Percentiles rank a stretch among this genome's conserved stretches.
phyloP scores from a whole-genome alignment of 2,797 vertebrate genomes.

The Eupleurogrammus muticus region DNA sequence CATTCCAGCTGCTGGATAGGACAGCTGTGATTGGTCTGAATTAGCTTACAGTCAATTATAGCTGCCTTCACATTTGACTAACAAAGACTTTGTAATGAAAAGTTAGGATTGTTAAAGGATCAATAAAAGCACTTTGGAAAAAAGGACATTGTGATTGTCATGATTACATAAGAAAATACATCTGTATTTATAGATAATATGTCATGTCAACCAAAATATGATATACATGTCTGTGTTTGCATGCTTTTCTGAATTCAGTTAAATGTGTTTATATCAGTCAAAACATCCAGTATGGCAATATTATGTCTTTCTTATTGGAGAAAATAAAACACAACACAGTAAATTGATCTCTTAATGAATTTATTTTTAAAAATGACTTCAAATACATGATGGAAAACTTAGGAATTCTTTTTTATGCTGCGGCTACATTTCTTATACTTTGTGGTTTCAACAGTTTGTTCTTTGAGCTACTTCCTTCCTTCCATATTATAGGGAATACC shows the following conservation, averaged over 20 bases:
- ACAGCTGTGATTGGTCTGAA: no score
- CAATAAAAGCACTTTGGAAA: no score
- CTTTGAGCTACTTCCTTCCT: constrained; percentile 32
- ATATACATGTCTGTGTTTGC: not conserved
- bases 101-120: no score
- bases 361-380: constrained; percentile 78
- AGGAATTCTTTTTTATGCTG: constrained; percentile 42
- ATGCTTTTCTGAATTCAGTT: not conserved
- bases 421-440: constrained; percentile 39
- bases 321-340: constrained; percentile 13
- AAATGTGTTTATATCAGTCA: not conserved
- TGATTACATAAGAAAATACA: no score
- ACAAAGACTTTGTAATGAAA: no score
- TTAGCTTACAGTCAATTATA: no score
- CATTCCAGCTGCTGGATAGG: no score
- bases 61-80: no score
- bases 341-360: constrained; percentile 57
- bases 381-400: constrained; percentile 63
- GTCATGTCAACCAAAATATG: not conserved
- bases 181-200: no score
- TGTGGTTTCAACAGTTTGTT: constrained; percentile 37
- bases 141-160: no score
- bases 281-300: not conserved
- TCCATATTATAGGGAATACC: constrained; percentile 36
- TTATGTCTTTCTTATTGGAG: not conserved